Evolutionary conservation across 2,797 vertebrate species (phyloP), one percentile per base, ranked within the genome.

Genomic region (Phoxinus dragarum): DNA sequence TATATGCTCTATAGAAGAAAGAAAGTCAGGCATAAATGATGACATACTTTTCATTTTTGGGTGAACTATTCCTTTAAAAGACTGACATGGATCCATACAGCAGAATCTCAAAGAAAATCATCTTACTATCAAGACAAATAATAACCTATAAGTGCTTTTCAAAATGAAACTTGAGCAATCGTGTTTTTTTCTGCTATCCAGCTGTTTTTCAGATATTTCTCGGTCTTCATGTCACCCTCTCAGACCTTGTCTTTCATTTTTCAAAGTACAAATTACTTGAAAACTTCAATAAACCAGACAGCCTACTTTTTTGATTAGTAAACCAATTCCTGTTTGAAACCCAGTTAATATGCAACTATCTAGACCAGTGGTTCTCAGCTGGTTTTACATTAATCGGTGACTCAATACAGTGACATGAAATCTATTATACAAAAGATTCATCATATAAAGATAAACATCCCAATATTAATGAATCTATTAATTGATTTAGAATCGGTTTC

Each of bases 291-390:
- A 42, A 52, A 59, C 54, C 73, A 52, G 73, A 42, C 40, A 84
- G 68, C 64, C 38, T 38, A 56, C 36, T 69, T 84, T 84, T 78
- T n/a, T 27, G 52, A 56, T 23, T 67, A 42, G 47, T 66, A 67
- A 84, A 54, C 59, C 67, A 64, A 66, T 61, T 80, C 31, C 40
- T 79, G 67, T 36, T 72, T 59, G 76, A 71, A 85, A 52, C 23
- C 67, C 19, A 61, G 42, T 71, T 31, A 72, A 66, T 38, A 73
- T 71, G 42, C 40, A 49, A 64, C 23, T 27, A 66, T 52, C 68
- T 64, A 42, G 77, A 74, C 40, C 68, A 80, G 84, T 74, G 54
- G 77, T 73, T 85, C 56, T 72, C 42, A 80, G 42, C 23, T 21
- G 8, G 31, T 76, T 59, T 77, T 59, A 38, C 5, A 52, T 27